These are phyloP conservation scores for Diplodus sargus DNA, from an alignment of 2,797 vertebrate genomes.

Conservation along the genomic window DNA sequence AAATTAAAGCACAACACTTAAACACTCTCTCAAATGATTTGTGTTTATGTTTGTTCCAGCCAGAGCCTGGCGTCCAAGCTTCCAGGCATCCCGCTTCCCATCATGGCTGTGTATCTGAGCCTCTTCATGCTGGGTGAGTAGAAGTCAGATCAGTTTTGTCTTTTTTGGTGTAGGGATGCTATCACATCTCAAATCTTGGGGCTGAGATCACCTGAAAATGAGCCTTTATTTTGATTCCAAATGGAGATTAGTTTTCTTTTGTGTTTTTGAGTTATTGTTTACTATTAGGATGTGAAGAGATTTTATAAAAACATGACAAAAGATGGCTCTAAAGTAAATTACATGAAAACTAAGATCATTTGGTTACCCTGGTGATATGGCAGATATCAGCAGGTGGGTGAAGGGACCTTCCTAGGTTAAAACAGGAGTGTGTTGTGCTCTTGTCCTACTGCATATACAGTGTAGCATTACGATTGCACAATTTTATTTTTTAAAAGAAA, in stretches of 20 bases:
- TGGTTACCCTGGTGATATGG: background rate
- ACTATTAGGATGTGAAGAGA: too few species aligned
- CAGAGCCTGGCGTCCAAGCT: slow-evolving; percentile 24
- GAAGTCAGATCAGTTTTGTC: background rate
- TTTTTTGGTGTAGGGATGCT: background rate
- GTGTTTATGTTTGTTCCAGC: slow-evolving; percentile 70
- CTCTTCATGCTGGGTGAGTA: slow-evolving; percentile 80
- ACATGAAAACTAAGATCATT: background rate
- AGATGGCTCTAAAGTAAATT: too few species aligned
- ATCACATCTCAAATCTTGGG: background rate
- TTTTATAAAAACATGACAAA: too few species aligned
- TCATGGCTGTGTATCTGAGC: slow-evolving; percentile 67
- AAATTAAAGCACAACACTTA: background rate
- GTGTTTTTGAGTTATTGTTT: too few species aligned
- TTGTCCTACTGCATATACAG: background rate
- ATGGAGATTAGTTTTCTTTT: background rate
- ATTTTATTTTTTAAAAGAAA: background rate
- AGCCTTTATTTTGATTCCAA: background rate
- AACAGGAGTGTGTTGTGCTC: background rate
- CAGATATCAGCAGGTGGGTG: background rate
- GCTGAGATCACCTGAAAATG: background rate
- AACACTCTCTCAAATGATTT: background rate
- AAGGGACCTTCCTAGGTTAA: background rate
- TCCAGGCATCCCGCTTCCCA: slow-evolving; percentile 43
- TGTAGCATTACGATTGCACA: background rate